Evolutionary conservation across 2,797 vertebrate genomes (phyloP).

Genomic region (Falco columbarius): DNA sequence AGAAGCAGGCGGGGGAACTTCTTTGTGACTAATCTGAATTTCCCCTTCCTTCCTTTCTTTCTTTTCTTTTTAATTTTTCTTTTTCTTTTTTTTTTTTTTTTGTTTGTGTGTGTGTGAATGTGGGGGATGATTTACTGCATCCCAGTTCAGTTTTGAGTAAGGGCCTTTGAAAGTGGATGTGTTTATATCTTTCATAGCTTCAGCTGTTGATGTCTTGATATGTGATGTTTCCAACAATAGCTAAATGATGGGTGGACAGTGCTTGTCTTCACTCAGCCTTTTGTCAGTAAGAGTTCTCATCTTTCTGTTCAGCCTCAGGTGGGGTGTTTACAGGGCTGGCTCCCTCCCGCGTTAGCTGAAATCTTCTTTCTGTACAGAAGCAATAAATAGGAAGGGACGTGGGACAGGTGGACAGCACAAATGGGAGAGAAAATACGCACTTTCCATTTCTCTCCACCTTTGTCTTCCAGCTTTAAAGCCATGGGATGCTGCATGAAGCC

Average conservation of each 20-base stretch:
- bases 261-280: not conserved
- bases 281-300: not conserved
- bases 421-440: not conserved
- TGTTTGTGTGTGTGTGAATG: slow-evolving; percentile 41
- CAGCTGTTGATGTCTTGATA: not conserved
- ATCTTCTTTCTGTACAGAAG: not conserved
- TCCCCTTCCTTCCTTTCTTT: slow-evolving; percentile 77
- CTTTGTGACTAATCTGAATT: slow-evolving; percentile 84
- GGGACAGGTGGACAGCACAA: not conserved
- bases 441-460: not conserved
- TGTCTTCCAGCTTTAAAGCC: not conserved
- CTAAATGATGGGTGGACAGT: not conserved
- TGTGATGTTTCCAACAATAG: not conserved
- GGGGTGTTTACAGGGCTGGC: not conserved
- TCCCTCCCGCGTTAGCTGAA: not conserved
- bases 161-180: slow-evolving; percentile 50
- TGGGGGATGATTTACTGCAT: slow-evolving; percentile 79
- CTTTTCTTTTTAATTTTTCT: not conserved
- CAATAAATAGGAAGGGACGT: not conserved
- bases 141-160: slow-evolving; percentile 79
- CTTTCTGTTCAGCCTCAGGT: not conserved
- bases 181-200: slow-evolving; percentile 51
- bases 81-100: not conserved
- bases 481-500: not conserved
- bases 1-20: slow-evolving; percentile 80